Percentiles rank a stretch among this genome's conserved stretches.
Evolutionary conservation across 1,140 invertebrate species (phyloP).

Genomic region (Holotrichia oblita): DNA sequence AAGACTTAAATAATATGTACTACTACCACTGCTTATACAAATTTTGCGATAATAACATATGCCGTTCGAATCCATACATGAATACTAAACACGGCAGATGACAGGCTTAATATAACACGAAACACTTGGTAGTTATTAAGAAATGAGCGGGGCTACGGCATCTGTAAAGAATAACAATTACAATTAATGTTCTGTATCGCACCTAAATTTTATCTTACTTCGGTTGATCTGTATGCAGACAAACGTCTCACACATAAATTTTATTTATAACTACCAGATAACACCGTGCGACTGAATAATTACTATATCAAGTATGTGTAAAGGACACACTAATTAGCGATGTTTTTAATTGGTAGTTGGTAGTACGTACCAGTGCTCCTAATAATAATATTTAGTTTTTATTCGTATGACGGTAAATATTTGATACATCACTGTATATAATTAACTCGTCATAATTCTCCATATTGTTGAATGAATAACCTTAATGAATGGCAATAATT

Average conservation of each 20-base stretch:
- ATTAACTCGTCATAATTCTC: too few species aligned
- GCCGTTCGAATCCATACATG: background rate
- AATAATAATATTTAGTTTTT: too few species aligned
- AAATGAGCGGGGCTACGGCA: background rate
- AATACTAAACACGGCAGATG: background rate
- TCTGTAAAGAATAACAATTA: background rate
- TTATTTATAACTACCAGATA: background rate
- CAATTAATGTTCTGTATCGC: background rate
- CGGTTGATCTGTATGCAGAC: background rate
- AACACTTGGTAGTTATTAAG: background rate
- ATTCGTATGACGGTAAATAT: too few species aligned
- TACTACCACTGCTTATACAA: background rate
- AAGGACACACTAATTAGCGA: conserved; percentile 2
- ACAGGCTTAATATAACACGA: background rate
- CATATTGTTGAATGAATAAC: too few species aligned
- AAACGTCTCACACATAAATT: background rate
- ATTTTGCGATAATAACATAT: background rate
- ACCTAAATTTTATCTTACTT: background rate
- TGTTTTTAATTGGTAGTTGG: background rate
- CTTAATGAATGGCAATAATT: too few species aligned
- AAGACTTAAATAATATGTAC: background rate
- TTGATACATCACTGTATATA: too few species aligned
- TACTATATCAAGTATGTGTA: background rate
- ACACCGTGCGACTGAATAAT: background rate
- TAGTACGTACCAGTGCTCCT: too few species aligned